Percentiles rank a stretch among this genome's conserved stretches.
Conservation (phyloP, 2,113 vertebrate species). For the Paradoxurus hermaphroditus region DNA sequence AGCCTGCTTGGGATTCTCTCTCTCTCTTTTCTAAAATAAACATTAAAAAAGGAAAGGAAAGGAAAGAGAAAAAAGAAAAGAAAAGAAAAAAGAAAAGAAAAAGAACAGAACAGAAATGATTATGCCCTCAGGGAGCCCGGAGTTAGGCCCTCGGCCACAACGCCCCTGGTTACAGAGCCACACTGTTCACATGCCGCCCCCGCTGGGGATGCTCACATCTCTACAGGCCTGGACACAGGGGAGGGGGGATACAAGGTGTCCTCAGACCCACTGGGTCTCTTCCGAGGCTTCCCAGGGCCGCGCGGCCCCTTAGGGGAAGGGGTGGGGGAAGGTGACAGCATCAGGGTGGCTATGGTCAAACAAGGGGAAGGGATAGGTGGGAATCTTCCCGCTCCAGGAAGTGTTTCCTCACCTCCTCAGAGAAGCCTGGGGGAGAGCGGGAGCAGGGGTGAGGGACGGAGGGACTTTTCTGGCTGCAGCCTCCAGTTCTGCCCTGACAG, state of each 20-base stretch:
- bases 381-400: neutral
- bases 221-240: fast-evolving
- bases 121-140: neutral
- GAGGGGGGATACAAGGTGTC: neutral
- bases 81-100: no score
- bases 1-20: no score
- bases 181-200: fast-evolving
- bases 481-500: conserved; percentile 41
- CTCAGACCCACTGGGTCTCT: neutral
- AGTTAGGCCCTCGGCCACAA: fast-evolving
- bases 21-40: no score
- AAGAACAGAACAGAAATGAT: no score
- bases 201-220: neutral
- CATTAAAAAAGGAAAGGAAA: no score
- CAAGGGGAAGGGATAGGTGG: fast-evolving
- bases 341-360: neutral
- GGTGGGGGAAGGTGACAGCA: neutral
- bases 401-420: neutral
- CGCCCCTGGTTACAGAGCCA: neutral
- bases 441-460: neutral
- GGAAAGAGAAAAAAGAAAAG: no score
- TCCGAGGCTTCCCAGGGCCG: neutral
- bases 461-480: conserved; percentile 47
- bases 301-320: fast-evolving
- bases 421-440: no score